These are phyloP conservation scores for Xiphydria camelus DNA, from an alignment of 2,888 invertebrate genomes.

Conservation along the genomic window DNA sequence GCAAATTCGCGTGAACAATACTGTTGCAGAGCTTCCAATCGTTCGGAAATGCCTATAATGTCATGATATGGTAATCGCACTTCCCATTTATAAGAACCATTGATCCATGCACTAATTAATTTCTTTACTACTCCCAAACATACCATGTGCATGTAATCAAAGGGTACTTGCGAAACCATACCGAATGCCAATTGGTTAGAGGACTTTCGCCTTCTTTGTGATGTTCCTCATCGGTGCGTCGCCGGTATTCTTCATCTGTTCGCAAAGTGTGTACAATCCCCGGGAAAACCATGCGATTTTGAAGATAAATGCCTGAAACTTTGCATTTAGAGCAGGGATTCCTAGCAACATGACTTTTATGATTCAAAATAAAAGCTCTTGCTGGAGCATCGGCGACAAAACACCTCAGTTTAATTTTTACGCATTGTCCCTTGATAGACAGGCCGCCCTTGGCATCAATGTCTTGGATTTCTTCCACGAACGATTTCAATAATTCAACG, in stretches of 20 bases:
- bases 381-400: conserved; percentile 18
- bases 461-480: conserved; percentile 2
- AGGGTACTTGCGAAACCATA: conserved; percentile 18
- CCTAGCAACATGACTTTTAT: conserved; percentile 16
- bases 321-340: conserved; percentile 17
- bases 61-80: conserved; percentile 11
- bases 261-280: not conserved
- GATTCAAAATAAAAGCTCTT: conserved; percentile 11
- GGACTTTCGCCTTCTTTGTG: no score
- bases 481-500: conserved; percentile 7
- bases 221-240: no score
- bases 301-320: conserved; percentile 10
- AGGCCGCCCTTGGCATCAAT: no score
- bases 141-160: no score
- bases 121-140: conserved; percentile 27
- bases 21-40: conserved; percentile 6
- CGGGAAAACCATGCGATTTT: conserved; percentile 14
- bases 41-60: conserved; percentile 5
- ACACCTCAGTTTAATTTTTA: no score
- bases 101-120: conserved; percentile 18
- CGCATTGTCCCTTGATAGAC: no score
- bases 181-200: no score
- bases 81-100: conserved; percentile 10
- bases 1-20: conserved; percentile 27
- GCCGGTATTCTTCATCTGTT: conserved; percentile 8